Evolutionary conservation across 2,888 invertebrate species (phyloP).

Genomic region (Notocelia uddmanniana): DNA sequence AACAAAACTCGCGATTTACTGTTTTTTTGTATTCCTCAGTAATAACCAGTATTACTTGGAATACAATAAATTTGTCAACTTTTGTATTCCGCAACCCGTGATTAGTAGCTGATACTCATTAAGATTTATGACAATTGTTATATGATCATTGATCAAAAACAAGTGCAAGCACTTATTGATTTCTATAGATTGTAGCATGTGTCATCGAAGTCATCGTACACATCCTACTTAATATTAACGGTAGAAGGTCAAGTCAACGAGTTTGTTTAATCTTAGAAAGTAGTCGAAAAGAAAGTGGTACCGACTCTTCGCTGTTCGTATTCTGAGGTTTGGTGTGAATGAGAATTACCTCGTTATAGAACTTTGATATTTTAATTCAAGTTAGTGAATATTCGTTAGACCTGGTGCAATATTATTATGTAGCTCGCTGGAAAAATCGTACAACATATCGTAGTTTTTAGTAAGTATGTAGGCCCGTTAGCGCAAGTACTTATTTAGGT

Average conservation of each 20-base stretch:
- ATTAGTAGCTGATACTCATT: conserved; percentile 3
- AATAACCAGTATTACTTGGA: too few relatives aligned
- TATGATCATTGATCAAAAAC: background rate
- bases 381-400: background rate
- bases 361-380: background rate
- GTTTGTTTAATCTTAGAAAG: conserved; percentile 45
- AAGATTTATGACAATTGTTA: background rate
- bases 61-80: too few relatives aligned
- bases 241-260: conserved; percentile 10
- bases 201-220: too few relatives aligned
- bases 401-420: too few relatives aligned
- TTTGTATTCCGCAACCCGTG: background rate
- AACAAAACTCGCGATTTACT: too few relatives aligned
- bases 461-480: too few relatives aligned
- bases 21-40: too few relatives aligned
- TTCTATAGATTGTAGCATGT: conserved; percentile 1
- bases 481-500: background rate
- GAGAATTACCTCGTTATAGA: conserved; percentile 13
- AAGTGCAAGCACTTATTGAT: background rate
- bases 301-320: background rate
- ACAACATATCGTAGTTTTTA: too few relatives aligned
- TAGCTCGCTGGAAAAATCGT: too few relatives aligned
- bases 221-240: background rate
- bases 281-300: conserved; percentile 46
- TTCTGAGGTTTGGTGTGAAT: conserved; percentile 16